A percentile compares a stretch with the other conserved stretches of the same genome.
These are phyloP conservation scores for Phengaris arion DNA, from an alignment of 2,888 invertebrate genomes.

Conservation along the genomic window DNA sequence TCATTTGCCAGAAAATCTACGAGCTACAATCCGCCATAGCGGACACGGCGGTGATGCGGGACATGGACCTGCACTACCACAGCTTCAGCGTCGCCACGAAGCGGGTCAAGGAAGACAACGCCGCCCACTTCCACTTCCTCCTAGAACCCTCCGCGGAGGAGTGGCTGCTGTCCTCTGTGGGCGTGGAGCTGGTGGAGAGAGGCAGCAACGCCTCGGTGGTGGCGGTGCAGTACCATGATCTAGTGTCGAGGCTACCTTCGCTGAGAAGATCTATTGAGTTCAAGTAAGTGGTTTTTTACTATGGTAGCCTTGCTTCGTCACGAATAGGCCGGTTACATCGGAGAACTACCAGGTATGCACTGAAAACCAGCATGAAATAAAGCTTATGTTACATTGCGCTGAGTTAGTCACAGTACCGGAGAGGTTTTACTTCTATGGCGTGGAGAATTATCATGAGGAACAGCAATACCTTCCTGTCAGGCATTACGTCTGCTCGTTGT, in stretches of 20 bases:
- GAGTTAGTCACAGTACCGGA: too few species aligned
- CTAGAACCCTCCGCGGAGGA: slow-evolving; percentile 50
- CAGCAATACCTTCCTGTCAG: too few species aligned
- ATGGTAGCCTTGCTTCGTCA: too few species aligned
- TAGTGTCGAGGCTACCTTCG: slow-evolving; percentile 81
- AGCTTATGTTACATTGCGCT: too few species aligned
- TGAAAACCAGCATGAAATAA: too few species aligned
- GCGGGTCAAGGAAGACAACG: slow-evolving; percentile 54
- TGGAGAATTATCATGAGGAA: too few species aligned
- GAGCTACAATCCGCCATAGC: slow-evolving; percentile 66
- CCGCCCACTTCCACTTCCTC: slow-evolving; percentile 60
- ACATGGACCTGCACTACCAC: slow-evolving; percentile 53
- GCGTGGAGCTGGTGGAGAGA: slow-evolving; percentile 58
- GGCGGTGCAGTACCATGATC: slow-evolving; percentile 81
- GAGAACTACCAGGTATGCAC: too few species aligned
- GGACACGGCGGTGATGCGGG: slow-evolving; percentile 61
- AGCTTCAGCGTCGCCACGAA: slow-evolving; percentile 61
- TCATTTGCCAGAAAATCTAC: slow-evolving; percentile 63
- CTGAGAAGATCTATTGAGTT: slow-evolving; percentile 80
- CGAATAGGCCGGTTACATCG: too few species aligned
- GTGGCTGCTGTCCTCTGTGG: slow-evolving; percentile 62
- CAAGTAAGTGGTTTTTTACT: slow-evolving; percentile 68
- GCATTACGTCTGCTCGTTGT: not conserved
- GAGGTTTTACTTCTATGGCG: too few species aligned
- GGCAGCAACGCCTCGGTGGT: slow-evolving; percentile 63